Base-by-base conservation (phyloP, 2,888 invertebrate species). In the Sinohyriopsis cumingii region DNA sequence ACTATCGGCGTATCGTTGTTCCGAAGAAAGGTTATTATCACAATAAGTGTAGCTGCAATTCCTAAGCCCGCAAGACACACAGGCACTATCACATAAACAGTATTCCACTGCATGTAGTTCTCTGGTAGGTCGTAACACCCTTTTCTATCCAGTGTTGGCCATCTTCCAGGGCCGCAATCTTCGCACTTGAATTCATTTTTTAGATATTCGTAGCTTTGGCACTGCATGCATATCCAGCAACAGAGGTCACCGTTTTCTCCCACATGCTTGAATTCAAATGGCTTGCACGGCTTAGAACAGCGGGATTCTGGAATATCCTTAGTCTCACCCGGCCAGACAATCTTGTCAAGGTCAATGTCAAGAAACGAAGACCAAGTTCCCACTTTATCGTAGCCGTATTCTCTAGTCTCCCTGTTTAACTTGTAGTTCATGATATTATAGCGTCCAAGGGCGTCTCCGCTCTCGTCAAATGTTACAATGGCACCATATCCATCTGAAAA, bases 1-100 rank as follows among this genome's bases (percentile, higher is more conserved):
- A 94, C 93, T 63, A 94, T 91, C 15, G 93, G 93, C 0, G 93
- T 94, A 85, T 94, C 93, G 73, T 93, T 92, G 86, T 93, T 92
- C 67, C 91, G 91, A 66, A 94, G 91, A 87, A 94, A 93, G 3
- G 93, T 87, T 7, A 91, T 90, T 63, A 93, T 93, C 22, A 94
- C 93, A 55, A 92, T 89, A 19, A 92, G 83, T 0, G 94, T 94
- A 75, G 92, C 89, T 20, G 92, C 73, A 64, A 94, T 93, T 0
- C 94, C 94, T 18, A 94, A 81, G 62, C 92, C 91, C 3, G 94
- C 92, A 73, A 94, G 92, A 24, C 91, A 92, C 67, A 93, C 91
- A 1, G 94, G 94, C 22, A 93, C 92, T 59, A 94, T 91, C 19
- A 94, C 93, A 82, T 93, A 94, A 0, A 92, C 90, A n/a, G 83